Base-by-base conservation (phyloP, 2,113 vertebrate genomes). In the Micromys minutus region DNA sequence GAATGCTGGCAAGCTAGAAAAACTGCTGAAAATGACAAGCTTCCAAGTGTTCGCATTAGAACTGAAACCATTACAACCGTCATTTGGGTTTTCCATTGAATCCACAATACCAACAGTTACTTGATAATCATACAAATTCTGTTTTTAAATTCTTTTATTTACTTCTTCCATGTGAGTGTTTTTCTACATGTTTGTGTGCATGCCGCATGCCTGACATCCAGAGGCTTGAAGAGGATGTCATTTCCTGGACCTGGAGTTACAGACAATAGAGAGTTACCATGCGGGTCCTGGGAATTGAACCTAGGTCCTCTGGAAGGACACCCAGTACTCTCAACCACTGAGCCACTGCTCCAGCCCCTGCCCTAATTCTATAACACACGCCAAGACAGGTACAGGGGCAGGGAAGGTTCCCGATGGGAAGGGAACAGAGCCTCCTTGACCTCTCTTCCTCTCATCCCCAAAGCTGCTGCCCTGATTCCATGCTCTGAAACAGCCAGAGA, bases 351-450 rank as follows among this genome's bases (percentile, higher is more conserved):
- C 80, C 57, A 83, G 57, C 7, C 26, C 24, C 36, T 42, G n/a
- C n/a, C 57, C 52, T 97, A 69, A 86, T 91, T 86, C 92, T 90
- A 57, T 29, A 74, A 67, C 47, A 50, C 67, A n/a, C n/a, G 71
- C 47, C 77, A 89, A 91, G 22, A 63, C 16, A 90, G 39, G 11
- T 22, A 57, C 11, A 13, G 13, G 10, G 34, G 75, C 4, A 94
- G 81, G 31, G 63, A 77, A 63, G 24, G 95, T 91, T 86, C 92
- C 52, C 72, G 36, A 76, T 10, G 50, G 65, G 3, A 4, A 34
- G 29, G 77, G 71, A 96, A 96, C 91, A 93, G 79, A 65, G 61
- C 57, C 52, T 90, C 83, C 61, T 39, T 45, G 29, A 22, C 67
- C 76, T 77, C 47, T 95, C 39, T 93, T 36, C 65, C 57, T 90